phyloP scores from a whole-genome alignment of 2,113 vertebrate species.

The Lampris incognitus region DNA sequence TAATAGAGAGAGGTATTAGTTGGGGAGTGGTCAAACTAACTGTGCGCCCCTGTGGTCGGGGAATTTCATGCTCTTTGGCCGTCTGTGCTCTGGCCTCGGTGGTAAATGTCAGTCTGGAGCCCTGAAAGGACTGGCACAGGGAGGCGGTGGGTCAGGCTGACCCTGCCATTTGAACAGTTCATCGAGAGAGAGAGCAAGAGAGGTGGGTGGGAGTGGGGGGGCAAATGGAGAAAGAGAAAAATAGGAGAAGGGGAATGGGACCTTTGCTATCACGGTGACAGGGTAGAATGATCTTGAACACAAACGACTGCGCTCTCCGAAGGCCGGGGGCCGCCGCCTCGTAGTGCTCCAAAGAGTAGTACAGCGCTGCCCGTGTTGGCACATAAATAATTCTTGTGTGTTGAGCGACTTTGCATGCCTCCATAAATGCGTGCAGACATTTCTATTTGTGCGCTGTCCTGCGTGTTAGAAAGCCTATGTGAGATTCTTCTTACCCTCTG shows the following conservation, averaged over 20 bases:
- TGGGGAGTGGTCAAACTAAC: constrained; percentile 41
- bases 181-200: constrained; percentile 2
- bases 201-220: neutral
- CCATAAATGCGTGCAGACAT: constrained; percentile 9
- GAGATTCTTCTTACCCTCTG: constrained; percentile 6
- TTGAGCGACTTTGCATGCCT: constrained; percentile 25
- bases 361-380: constrained; percentile 71
- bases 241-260: constrained; percentile 24
- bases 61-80: constrained; percentile 64
- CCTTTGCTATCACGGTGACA: constrained; percentile 55
- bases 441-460: constrained; percentile 17
- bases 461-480: neutral
- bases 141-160: constrained; percentile 26
- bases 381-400: constrained; percentile 73
- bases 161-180: constrained; percentile 45
- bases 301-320: constrained; percentile 55
- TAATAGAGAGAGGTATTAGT: constrained; percentile 58
- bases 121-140: constrained; percentile 34
- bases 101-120: constrained; percentile 74
- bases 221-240: neutral
- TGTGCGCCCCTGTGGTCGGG: constrained; percentile 51
- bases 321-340: constrained; percentile 43
- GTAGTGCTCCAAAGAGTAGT: constrained; percentile 70
- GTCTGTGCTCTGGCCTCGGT: constrained; percentile 32
- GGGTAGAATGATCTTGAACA: constrained; percentile 59